Evolutionary conservation across 2,113 vertebrate genomes (phyloP).

Genomic region (Hiodon alosoides): DNA sequence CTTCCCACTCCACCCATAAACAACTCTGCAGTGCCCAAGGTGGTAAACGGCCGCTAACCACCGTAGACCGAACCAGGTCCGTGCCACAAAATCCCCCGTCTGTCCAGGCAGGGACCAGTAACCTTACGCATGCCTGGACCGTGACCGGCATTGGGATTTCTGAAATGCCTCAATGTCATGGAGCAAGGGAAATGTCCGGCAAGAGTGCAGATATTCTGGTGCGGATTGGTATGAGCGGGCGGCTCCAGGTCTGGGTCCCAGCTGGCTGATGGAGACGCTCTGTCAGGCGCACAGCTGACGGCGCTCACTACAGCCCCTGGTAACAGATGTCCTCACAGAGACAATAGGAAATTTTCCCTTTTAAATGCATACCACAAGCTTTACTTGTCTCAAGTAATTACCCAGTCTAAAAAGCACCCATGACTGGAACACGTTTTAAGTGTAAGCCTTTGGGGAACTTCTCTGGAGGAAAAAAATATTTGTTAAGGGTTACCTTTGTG

Average conservation of each 20-base stretch:
- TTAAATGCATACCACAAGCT: no score
- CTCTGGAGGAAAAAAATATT: no score
- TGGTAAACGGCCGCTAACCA: background rate
- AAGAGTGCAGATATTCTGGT: background rate
- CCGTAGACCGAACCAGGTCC: background rate
- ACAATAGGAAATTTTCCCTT: no score
- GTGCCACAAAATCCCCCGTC: background rate
- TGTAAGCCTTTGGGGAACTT: no score
- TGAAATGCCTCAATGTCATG: background rate
- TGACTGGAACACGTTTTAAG: no score
- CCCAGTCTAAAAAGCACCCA: no score
- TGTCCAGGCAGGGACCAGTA: slow-evolving; percentile 6
- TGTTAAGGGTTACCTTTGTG: no score
- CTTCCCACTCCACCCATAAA: background rate
- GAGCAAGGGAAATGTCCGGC: background rate
- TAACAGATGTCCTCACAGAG: no score
- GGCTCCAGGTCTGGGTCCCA: slow-evolving; percentile 14
- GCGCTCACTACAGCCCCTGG: no score
- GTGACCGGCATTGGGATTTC: background rate
- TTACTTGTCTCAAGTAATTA: no score
- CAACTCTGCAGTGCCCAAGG: no score
- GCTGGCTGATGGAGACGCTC: background rate
- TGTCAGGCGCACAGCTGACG: no score
- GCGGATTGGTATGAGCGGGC: slow-evolving; percentile 9
- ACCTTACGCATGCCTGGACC: background rate